Base-by-base conservation (phyloP, 2,888 invertebrate species). In the Hyposoter didymator region DNA sequence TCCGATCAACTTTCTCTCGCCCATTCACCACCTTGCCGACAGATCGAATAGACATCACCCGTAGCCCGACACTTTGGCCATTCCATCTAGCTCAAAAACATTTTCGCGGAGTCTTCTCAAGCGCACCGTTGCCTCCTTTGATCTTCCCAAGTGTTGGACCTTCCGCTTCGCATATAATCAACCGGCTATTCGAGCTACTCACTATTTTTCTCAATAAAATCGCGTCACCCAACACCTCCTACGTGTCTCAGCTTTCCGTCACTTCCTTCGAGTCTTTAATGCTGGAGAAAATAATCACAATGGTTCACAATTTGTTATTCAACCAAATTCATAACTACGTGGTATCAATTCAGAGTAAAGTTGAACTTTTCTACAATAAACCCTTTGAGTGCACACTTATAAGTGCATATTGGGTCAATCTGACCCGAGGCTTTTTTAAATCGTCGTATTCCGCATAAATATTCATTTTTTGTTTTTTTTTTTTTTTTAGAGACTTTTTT, bases 51-150 rank as follows among this genome's bases (percentile, higher is more conserved):
- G 73, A 78, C 73, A 19, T 39, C 14, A 32, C 62, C 62, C 32
- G 52, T 78, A 74, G 81, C 73, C 74, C 64, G 69, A 79, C 70
- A 82, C 79, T 80, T 82, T 79, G 72, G 49, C 79, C 49, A 85
- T 73, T 79, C 76, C 52, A 59, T 28, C 72, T 79, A 76, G 52
- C 75, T 82, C 82, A 67, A 47, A 69, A 70, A 39, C 74, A 66
- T 70, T 78, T 78, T 82, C 59, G 75, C 75, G 86, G 85, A 74
- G 80, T 86, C 59, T 86, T 84, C 67, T 89, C 88, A 89, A 88
- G 86, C 90, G 89, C 91, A 89, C 90, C 91, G 89, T 85, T 89
- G 90, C 88, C 88, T 89, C 89, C 91, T 92, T 92, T 92, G 91
- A 91, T 75, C 79, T 17, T 55, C 52, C 17, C 19, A 45, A 52